Evolutionary conservation across 2,888 invertebrate genomes (phyloP).

Genomic region (Metalampra italica): DNA sequence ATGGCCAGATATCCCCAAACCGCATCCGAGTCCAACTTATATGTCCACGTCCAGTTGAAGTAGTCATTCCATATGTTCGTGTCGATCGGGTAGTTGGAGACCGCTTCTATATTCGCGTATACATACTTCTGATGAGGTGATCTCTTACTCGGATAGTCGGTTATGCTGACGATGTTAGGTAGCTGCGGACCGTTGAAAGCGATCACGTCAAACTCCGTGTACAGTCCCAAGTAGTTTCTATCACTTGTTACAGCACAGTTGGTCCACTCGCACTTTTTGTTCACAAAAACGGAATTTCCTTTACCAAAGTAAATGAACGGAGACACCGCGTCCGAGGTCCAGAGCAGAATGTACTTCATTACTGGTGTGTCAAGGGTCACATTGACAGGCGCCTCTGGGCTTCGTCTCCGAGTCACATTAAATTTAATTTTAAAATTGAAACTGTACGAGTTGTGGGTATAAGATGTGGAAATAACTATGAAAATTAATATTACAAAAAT

Average conservation of each 20-base stretch:
- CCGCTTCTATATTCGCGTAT: constrained; percentile 51
- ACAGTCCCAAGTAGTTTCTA: constrained; percentile 30
- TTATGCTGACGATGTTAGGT: constrained; percentile 13
- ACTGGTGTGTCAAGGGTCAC: neutral
- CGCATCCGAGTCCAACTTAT: constrained; percentile 50
- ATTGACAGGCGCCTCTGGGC: neutral
- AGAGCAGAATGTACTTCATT: constrained; percentile 49
- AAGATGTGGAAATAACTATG: neutral
- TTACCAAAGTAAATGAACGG: constrained; percentile 47
- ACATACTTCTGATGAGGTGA: constrained; percentile 46
- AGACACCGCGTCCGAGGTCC: constrained; percentile 37
- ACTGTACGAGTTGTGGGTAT: neutral
- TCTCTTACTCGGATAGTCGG: constrained; percentile 35
- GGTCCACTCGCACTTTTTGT: constrained; percentile 40
- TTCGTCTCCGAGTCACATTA: neutral
- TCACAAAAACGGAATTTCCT: constrained; percentile 39
- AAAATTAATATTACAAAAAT: neutral
- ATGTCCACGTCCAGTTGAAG: constrained; percentile 68
- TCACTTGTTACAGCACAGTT: constrained; percentile 57
- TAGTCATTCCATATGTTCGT: constrained; percentile 36
- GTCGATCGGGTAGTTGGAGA: constrained; percentile 43
- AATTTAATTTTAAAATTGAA: neutral
- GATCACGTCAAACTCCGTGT: constrained; percentile 44
- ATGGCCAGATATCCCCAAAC: constrained; percentile 50
- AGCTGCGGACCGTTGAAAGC: constrained; percentile 52